Base-by-base conservation (phyloP, 2,888 invertebrate genomes). In the Dasysyrphus albostriatus region DNA sequence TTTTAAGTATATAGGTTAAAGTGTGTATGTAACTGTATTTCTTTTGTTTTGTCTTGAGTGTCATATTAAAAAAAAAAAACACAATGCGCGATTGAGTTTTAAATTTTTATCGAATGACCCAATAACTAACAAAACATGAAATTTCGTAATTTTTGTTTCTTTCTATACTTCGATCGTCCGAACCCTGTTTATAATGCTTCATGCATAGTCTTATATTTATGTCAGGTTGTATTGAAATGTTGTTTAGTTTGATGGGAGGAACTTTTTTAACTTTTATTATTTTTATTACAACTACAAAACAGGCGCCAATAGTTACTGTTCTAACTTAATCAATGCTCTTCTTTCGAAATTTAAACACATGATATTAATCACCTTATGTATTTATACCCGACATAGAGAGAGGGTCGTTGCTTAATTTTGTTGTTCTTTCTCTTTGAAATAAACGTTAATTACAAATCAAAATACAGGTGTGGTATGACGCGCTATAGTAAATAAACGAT, bases 391-490 rank as follows among this genome's bases (percentile, higher is more conserved):
- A 58, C n/a, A 32, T 39, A 42, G 44, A 34, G 6, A 7, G 44
- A 32, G 19, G 7, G 9, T 29, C 10, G 58, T 47, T 10, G 10
- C 32, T 16, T 61, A 19, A 39, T 39, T 37, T 9, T 10, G 44
- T 5, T 34, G 1, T 14, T 8, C 14, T 19, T 12, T 39, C 14
- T 29, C 42, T 54, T 8, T 24, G 39, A 39, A 54, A n/a, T 19
- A 51, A 58, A 65, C 16, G 44, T 44, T 82, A 74, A 82, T 85
- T 82, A 58, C 24, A 77, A 82, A 77, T 58, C 58, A 77, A 73
- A 85, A 82, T 82, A 85, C 85, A 85, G 85, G 85, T 85, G 85
- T 85, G 85, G 85, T 77, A 70, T 77, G 69, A 37, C 61, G 67
- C 77, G 67, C 73, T 77, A 24, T 24, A 7, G 67, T 73, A 44